Evolutionary conservation across 2,113 vertebrate genomes (phyloP).

Genomic region (Petrocephalus zakoni): DNA sequence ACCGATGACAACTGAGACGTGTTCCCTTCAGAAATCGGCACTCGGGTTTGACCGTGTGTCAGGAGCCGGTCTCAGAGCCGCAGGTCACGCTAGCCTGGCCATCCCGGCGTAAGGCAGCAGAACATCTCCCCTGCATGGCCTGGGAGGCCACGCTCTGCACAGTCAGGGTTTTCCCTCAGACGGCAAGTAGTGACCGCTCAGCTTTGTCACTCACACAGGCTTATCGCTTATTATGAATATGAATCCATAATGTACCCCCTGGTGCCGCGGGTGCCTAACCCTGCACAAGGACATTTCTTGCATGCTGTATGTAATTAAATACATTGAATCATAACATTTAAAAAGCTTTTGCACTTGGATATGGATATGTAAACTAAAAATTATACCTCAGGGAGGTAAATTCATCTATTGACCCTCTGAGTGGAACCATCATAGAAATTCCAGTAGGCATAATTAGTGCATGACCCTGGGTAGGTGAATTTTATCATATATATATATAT

Average conservation of each 20-base stretch:
- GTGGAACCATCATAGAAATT: background rate
- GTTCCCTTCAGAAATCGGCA: constrained; percentile 27
- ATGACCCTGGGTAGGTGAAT: background rate
- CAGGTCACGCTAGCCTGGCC: constrained; percentile 46
- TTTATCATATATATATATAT: background rate
- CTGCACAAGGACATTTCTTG: background rate
- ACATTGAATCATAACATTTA: background rate
- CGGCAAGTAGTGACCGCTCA: background rate
- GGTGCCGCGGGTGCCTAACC: background rate
- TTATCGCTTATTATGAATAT: background rate
- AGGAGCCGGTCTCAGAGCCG: constrained; percentile 45
- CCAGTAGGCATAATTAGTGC: background rate
- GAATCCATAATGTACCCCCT: background rate
- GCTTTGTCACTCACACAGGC: background rate
- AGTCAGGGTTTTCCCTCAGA: background rate
- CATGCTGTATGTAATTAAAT: background rate
- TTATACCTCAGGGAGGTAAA: background rate
- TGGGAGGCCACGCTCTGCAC: constrained; percentile 17
- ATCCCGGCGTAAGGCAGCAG: constrained; percentile 14
- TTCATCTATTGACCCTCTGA: background rate
- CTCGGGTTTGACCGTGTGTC: constrained; percentile 62
- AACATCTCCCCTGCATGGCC: constrained; percentile 25
- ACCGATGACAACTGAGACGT: constrained; percentile 50
- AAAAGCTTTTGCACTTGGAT: background rate
- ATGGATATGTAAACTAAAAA: background rate